Percentiles rank a stretch among this genome's conserved stretches.
Conservation (phyloP, 1,140 invertebrate species). For the Littorina saxatilis region DNA sequence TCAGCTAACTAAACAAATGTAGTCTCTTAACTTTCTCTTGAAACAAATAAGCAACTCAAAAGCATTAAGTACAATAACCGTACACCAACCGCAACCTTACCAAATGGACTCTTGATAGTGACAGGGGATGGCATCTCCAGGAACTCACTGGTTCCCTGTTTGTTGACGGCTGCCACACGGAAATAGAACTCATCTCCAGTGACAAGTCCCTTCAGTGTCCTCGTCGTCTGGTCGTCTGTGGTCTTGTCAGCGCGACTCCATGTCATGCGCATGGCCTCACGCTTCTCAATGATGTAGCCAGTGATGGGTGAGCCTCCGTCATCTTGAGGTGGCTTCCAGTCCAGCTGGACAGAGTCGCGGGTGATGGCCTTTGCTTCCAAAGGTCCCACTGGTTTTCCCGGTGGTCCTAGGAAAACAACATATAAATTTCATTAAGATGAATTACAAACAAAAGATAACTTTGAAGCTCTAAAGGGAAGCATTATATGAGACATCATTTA, state of each 20-base stretch:
- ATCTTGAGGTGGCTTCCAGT: constrained; percentile 94
- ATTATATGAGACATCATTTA: too few species aligned
- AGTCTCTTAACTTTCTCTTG: too few species aligned
- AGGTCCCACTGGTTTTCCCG: constrained; percentile 90
- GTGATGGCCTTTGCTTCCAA: constrained; percentile 91
- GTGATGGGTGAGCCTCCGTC: constrained; percentile 83
- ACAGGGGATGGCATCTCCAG: constrained; percentile 68
- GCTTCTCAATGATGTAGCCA: constrained; percentile 72
- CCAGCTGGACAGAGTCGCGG: constrained; percentile 93
- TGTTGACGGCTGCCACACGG: constrained; percentile 78
- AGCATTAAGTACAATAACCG: too few species aligned
- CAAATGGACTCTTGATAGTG: constrained; percentile 68
- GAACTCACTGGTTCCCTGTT: constrained; percentile 61
- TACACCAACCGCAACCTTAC: too few species aligned
- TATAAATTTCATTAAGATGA: too few species aligned
- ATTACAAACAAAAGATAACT: too few species aligned
- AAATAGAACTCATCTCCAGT: constrained; percentile 98
- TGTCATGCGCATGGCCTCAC: constrained; percentile 58
- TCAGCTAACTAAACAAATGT: too few species aligned
- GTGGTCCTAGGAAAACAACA: constrained; percentile 81
- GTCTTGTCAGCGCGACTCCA: constrained; percentile 63
- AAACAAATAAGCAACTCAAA: too few species aligned
- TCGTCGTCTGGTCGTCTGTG: constrained; percentile 75
- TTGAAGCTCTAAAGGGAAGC: too few species aligned
- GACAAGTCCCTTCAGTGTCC: constrained; percentile 89